Percentiles rank a stretch among this genome's conserved stretches.
Evolutionary conservation across 2,113 vertebrate genomes (phyloP).

Genomic region (Hypanus sabinus): DNA sequence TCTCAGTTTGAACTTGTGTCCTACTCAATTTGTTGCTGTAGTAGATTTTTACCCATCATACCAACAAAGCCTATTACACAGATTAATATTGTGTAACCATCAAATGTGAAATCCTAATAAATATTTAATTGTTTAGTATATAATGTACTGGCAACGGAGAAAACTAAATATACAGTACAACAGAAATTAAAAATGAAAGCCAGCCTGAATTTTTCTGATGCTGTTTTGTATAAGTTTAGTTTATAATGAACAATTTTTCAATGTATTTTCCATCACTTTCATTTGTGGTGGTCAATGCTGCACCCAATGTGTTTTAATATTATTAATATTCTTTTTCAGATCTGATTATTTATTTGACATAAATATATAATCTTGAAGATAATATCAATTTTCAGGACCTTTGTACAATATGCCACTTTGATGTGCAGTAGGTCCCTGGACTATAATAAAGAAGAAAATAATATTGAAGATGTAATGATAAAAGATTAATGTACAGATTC

Average conservation of each 20-base stretch:
- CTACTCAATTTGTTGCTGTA: neutral
- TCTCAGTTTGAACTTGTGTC: neutral
- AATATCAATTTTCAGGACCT: conserved; percentile 4
- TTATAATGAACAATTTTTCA: conserved; percentile 1
- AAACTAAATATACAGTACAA: neutral
- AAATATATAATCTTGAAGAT: conserved; percentile 7
- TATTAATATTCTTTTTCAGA: neutral
- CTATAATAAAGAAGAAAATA: conserved; percentile 28
- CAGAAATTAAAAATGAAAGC: neutral
- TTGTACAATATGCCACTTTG: conserved; percentile 12
- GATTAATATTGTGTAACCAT: neutral
- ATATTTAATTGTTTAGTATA: neutral
- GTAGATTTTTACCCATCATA: neutral
- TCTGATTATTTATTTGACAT: conserved; percentile 25
- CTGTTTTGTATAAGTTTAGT: neutral
- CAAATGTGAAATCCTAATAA: neutral
- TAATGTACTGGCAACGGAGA: neutral
- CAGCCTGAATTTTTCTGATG: neutral
- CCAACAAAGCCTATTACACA: neutral
- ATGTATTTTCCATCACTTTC: neutral
- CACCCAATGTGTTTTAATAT: neutral
- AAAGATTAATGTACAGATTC: conserved; percentile 30
- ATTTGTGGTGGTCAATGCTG: neutral
- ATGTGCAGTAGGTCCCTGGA: conserved; percentile 14
- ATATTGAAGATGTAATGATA: conserved; percentile 37